These are phyloP conservation scores for Sylvia borin DNA, from an alignment of 2,797 vertebrate species.

Conservation along the genomic window DNA sequence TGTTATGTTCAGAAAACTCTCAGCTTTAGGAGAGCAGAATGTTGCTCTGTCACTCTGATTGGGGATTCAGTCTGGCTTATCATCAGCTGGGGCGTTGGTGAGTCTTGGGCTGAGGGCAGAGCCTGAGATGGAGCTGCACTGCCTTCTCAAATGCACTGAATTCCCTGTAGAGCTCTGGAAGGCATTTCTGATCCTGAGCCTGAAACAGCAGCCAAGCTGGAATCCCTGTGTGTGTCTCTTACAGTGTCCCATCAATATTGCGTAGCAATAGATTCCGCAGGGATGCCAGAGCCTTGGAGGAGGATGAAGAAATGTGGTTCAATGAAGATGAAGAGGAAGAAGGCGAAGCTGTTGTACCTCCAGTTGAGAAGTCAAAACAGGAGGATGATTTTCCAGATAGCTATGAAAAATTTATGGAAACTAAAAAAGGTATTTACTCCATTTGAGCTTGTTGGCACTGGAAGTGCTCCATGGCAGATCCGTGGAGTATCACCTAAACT, in stretches of 20 bases:
- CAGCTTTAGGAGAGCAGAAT: background rate
- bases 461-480: background rate
- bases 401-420: constrained; percentile 99
- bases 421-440: constrained; percentile 89
- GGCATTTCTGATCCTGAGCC: background rate
- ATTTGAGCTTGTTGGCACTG: background rate
- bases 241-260: constrained; percentile 82
- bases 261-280: constrained; percentile 89
- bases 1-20: background rate
- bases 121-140: background rate
- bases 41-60: background rate
- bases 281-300: constrained; percentile 90
- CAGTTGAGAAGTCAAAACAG: constrained; percentile 88
- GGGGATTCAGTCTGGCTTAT: background rate
- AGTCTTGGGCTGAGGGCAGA: background rate
- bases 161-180: background rate
- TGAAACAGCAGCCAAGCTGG: background rate
- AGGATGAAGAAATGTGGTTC: constrained; percentile 98
- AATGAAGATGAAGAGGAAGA: constrained; percentile 97
- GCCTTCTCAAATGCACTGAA: no score
- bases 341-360: constrained; percentile 84
- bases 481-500: rapidly evolving
- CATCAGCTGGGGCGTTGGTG: background rate
- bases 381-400: constrained; percentile 96
- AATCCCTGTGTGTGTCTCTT: constrained; percentile 64